phyloP scores from a whole-genome alignment of 2,888 invertebrate species.

The Melieria crassipennis region DNA sequence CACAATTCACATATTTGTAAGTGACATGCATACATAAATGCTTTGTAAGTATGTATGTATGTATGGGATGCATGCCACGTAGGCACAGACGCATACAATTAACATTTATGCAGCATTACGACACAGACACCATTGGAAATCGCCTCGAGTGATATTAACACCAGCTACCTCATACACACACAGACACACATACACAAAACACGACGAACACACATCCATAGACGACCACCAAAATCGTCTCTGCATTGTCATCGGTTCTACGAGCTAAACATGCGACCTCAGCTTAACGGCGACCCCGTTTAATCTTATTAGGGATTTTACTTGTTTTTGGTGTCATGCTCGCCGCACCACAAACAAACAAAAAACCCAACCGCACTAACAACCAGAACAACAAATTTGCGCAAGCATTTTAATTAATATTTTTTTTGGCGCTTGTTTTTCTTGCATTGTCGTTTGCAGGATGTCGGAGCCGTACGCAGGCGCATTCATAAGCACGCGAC shows the following conservation, averaged over 20 bases:
- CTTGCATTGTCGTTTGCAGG: neutral
- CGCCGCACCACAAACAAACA: neutral
- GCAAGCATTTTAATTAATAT: conserved; percentile 21
- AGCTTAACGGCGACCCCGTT: conserved; percentile 28
- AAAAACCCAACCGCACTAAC: neutral
- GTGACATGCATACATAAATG: neutral
- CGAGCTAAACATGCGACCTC: conserved; percentile 8
- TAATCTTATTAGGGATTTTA: conserved; percentile 18
- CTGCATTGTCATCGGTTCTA: no score
- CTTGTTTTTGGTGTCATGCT: neutral
- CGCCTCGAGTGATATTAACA: no score
- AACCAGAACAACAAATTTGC: conserved; percentile 20
- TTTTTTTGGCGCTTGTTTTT: neutral
- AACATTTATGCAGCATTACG: no score
- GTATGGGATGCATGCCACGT: no score
- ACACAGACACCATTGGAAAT: no score
- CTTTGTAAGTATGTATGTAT: neutral
- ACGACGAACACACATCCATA: no score
- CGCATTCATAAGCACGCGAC: neutral
- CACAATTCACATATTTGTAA: conserved; percentile 17
- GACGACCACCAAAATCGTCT: no score
- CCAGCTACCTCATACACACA: no score
- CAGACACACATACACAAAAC: no score
- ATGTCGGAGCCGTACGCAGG: neutral
- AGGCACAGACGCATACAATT: no score